Evolutionary conservation across 2,888 invertebrate genomes (phyloP).

Genomic region (Steinernema carpocapsae): DNA sequence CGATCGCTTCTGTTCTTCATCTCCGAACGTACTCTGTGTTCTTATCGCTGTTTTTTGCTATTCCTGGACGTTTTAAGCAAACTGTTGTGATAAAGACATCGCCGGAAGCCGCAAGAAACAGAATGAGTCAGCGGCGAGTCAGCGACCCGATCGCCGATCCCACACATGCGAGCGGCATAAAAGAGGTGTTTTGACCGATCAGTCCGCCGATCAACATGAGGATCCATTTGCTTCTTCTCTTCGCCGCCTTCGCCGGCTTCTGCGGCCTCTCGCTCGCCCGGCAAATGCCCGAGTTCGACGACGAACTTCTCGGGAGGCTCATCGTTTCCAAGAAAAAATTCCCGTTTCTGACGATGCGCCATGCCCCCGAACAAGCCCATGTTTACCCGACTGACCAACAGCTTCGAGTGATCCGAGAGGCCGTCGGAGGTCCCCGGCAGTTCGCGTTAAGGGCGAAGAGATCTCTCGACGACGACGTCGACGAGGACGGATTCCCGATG

Average conservation of each 20-base stretch:
- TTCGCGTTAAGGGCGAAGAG: constrained; percentile 20
- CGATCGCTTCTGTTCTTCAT: background rate
- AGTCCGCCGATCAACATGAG: constrained; percentile 2
- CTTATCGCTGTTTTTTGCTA: constrained; percentile 2
- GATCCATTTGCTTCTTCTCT: background rate
- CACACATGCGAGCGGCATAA: background rate
- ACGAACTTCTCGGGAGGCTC: constrained; percentile 37
- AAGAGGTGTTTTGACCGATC: background rate
- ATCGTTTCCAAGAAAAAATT: constrained; percentile 37
- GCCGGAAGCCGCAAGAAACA: background rate
- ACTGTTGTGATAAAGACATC: background rate
- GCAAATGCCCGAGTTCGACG: constrained; percentile 36
- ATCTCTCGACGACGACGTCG: constrained; percentile 21
- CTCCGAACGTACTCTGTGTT: background rate
- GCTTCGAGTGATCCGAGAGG: constrained; percentile 31
- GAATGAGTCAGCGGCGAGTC: background rate
- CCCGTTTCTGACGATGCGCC: constrained; percentile 35
- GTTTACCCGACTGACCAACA: constrained; percentile 37
- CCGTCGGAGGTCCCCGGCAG: constrained; percentile 21
- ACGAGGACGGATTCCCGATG: constrained; percentile 34
- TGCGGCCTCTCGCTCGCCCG: constrained; percentile 6
- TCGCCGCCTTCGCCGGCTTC: background rate
- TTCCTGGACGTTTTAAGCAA: background rate
- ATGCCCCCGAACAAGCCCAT: constrained; percentile 35
- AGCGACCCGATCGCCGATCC: background rate